phyloP scores from a whole-genome alignment of 2,113 vertebrate species.

The Anas platyrhynchos region DNA sequence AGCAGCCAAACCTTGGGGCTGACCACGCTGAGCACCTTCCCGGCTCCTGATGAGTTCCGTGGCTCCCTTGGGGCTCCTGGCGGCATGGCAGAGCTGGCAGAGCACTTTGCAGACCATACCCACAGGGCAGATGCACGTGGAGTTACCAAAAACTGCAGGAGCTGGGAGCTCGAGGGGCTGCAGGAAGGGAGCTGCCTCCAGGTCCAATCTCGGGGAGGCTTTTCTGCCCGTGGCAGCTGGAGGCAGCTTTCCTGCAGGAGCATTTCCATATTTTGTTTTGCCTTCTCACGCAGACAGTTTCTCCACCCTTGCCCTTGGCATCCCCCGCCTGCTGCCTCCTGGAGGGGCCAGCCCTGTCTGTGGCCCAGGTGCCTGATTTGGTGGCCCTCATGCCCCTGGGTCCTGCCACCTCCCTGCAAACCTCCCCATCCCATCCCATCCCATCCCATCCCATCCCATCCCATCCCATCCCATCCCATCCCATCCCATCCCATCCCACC shows the following conservation, averaged over 20 bases:
- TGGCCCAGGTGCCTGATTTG: not conserved
- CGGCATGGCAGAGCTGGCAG: not conserved
- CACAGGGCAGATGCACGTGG: not conserved
- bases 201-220: not conserved
- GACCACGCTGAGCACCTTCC: not conserved
- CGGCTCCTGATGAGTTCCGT: not conserved
- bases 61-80: not conserved
- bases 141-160: fast-evolving
- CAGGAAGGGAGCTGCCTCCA: not conserved
- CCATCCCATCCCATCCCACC: not conserved
- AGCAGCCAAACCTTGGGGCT: not conserved
- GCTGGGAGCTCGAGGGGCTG: not conserved
- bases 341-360: not conserved
- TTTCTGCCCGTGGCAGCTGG: not conserved
- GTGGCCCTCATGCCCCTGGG: not conserved
- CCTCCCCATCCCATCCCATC: not conserved
- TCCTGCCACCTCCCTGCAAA: not conserved
- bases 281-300: not conserved
- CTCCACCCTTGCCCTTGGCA: not conserved
- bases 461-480: not conserved
- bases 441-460: not conserved
- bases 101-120: fast-evolving
- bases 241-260: not conserved
- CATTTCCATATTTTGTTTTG: not conserved
- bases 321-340: not conserved